A percentile compares a stretch with the other conserved stretches of the same genome.
phyloP scores from a whole-genome alignment of 1,140 invertebrate species.

The Latrodectus geometricus region DNA sequence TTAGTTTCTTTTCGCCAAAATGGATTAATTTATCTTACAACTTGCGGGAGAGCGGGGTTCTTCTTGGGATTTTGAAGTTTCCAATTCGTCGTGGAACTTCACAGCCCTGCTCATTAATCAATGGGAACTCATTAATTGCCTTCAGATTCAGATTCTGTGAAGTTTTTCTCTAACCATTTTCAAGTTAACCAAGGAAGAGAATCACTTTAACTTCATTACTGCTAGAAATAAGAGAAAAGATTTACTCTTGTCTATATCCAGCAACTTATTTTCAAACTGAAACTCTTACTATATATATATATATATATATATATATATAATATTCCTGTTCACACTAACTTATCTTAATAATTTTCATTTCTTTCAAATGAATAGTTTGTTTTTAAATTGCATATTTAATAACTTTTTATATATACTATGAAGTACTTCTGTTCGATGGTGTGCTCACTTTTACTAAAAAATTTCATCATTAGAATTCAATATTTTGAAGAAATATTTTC shows the following conservation, averaged over 20 bases:
- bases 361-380: no score
- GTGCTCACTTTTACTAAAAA: no score
- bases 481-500: no score
- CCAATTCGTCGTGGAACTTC: conserved; percentile 58
- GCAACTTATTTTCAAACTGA: background rate
- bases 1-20: conserved; percentile 53
- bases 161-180: conserved; percentile 53
- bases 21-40: conserved; percentile 60
- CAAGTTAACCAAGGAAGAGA: conserved; percentile 44
- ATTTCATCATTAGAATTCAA: no score
- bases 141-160: conserved; percentile 57
- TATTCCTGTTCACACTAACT: no score
- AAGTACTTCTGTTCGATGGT: no score
- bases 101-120: conserved; percentile 51
- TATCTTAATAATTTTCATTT: no score
- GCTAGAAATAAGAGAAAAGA: background rate
- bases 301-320: no score
- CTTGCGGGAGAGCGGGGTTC: conserved; percentile 36
- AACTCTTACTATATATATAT: no score
- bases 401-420: no score
- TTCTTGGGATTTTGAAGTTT: conserved; percentile 60
- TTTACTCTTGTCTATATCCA: background rate
- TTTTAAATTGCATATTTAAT: no score
- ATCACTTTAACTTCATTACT: background rate
- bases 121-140: conserved; percentile 57